phyloP scores from a whole-genome alignment of 2,797 vertebrate genomes.

The Glyptemys insculpta region DNA sequence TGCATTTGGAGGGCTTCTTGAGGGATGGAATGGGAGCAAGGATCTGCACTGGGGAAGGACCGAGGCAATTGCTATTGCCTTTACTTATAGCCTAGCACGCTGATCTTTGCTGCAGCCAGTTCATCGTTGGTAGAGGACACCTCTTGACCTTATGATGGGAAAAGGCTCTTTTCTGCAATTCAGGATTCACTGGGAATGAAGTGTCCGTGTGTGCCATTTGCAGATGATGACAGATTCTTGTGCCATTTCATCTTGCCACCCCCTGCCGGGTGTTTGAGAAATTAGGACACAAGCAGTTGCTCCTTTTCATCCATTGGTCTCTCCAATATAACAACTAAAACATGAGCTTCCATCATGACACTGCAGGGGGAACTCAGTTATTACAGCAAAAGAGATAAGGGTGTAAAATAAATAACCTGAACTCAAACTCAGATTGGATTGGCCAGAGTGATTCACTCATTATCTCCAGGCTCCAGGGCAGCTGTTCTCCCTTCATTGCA shows the following conservation, averaged over 20 bases:
- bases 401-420: slow-evolving; percentile 39
- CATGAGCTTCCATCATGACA: neutral
- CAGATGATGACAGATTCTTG: neutral
- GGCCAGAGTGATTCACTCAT: slow-evolving; percentile 31
- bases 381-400: slow-evolving; percentile 40
- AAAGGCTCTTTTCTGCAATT: neutral
- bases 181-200: neutral
- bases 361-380: slow-evolving; percentile 41
- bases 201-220: neutral
- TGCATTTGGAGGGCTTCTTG: neutral
- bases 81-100: slow-evolving; percentile 22
- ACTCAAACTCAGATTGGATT: slow-evolving; percentile 43
- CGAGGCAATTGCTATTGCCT: slow-evolving; percentile 17
- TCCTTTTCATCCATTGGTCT: slow-evolving; percentile 17
- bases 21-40: neutral
- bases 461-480: slow-evolving; percentile 58
- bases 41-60: neutral
- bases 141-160: slow-evolving; percentile 26
- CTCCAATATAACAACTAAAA: slow-evolving; percentile 7
- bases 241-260: slow-evolving; percentile 19
- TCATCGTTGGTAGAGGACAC: neutral
- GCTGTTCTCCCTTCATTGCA: slow-evolving; percentile 27
- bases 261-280: neutral
- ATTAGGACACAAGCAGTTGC: slow-evolving; percentile 22
- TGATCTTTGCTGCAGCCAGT: neutral